Evolutionary conservation across 1,140 invertebrate genomes (phyloP), one percentile per base, ranked within the genome.

Genomic region (Mesaphorura yosii): DNA sequence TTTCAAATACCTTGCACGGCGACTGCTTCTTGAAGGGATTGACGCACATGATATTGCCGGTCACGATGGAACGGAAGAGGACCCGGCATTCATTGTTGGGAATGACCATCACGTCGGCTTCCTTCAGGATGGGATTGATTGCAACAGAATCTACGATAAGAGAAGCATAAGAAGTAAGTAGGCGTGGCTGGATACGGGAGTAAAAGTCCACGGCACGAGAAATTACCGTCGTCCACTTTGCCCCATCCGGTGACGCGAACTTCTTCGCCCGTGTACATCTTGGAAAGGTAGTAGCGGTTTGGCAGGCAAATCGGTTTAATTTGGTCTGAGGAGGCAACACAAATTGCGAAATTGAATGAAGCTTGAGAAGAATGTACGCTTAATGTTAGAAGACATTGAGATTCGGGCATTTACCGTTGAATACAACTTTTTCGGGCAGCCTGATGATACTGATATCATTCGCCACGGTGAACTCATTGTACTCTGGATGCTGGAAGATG

Each of bases 291-390:
- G 39, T 58, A 47, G 25, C 53, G 38, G 26, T 59, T 59, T 48
- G 60, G 60, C 3, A 63, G 28, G 34, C 60, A 63, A 26, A 63
- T 34, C n/a, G 60, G 60, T 19, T 34, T 31, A 26, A 63, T 52
- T 40, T 44, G 46, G 17, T 60, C 58, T 60, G 20, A 15, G 38
- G 31, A 10, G n/a, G n/a, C n/a, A 10, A 10, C n/a, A 34, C 31
- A n/a, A 14, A 31, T n/a, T 49, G 7, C 42, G 45, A 19, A 7
- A 47, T 28, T 6, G 17, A 44, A 23, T 27, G 6, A 45, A 42
- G 5, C 17, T 12, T 25, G 12, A 44, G 31, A 20, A 15, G 22
- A 20, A 34, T 47, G 17, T 23, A 31, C 10, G n/a, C n/a, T n/a
- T n/a, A n/a, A n/a, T n/a, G n/a, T n/a, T n/a, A n/a, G n/a, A n/a